These are phyloP conservation scores for Eleginops maclovinus DNA, from an alignment of 2,113 vertebrate genomes.

Conservation along the genomic window DNA sequence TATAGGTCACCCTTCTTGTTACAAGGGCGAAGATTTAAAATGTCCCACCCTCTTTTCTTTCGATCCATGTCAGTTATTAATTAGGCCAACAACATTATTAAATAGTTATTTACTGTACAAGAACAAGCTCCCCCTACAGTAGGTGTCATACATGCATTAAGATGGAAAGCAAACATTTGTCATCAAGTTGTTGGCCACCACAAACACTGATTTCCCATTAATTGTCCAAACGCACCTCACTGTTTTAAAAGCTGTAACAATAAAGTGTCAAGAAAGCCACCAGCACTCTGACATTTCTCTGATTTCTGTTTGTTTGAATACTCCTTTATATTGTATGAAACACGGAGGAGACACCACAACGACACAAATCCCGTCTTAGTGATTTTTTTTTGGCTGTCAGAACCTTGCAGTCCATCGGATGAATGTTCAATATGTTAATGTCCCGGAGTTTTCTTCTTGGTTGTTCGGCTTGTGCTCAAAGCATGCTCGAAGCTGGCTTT, in stretches of 20 bases:
- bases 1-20: too few species aligned
- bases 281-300: background rate
- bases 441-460: slow-evolving; percentile 54
- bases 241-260: background rate
- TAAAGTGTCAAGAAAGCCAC: too few species aligned
- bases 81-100: background rate
- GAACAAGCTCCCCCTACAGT: too few species aligned
- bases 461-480: slow-evolving; percentile 85
- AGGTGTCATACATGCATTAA: too few species aligned
- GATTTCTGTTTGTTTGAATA: background rate
- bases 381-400: slow-evolving; percentile 84
- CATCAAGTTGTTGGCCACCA: too few species aligned
- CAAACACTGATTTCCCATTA: too few species aligned
- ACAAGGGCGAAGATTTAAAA: background rate
- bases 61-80: background rate
- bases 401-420: slow-evolving; percentile 75
- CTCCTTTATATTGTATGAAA: slow-evolving; percentile 66
- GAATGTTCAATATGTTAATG: slow-evolving; percentile 60
- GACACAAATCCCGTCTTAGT: slow-evolving; percentile 47
- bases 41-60: background rate
- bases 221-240: background rate
- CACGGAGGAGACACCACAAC: slow-evolving; percentile 26
- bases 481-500: too few species aligned
- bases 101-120: background rate
- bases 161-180: too few species aligned